Conservation (phyloP, 2,797 vertebrate species). For the Cryptoblepharus egeriae region DNA sequence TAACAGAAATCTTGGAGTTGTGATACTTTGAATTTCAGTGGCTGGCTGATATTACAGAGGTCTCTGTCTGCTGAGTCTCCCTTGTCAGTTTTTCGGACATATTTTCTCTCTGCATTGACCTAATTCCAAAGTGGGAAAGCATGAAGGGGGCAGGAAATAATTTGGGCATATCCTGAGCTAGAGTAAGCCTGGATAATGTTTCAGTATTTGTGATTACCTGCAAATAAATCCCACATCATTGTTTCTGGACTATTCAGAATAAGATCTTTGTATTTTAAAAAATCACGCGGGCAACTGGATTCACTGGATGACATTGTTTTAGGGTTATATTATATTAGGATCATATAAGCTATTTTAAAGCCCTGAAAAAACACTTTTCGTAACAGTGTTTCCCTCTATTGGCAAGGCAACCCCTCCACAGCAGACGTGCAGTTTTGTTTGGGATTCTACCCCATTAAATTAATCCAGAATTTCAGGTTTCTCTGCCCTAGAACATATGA, state of each 20-base stretch:
- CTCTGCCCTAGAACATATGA: too few species aligned
- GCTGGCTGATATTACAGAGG: slow-evolving; percentile 26
- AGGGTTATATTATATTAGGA: not conserved
- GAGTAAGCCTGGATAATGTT: not conserved
- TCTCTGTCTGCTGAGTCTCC: slow-evolving; percentile 1
- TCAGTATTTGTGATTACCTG: not conserved
- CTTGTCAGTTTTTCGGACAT: slow-evolving; percentile 4
- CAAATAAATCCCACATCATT: not conserved
- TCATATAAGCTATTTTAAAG: not conserved
- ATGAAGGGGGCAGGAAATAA: not conserved
- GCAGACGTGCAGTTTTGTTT: too few species aligned
- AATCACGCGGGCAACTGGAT: not conserved
- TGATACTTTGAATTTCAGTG: slow-evolving; percentile 22
- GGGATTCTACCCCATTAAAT: too few species aligned
- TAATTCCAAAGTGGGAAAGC: slow-evolving; percentile 11
- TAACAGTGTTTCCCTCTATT: too few species aligned
- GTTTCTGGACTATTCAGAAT: not conserved
- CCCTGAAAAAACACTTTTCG: not conserved
- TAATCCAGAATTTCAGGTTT: too few species aligned
- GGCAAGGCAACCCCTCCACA: too few species aligned
- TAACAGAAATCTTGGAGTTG: not conserved
- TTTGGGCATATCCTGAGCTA: not conserved
- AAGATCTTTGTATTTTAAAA: not conserved
- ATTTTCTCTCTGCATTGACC: not conserved
- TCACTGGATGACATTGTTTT: too few species aligned